Evolutionary conservation across 1,140 invertebrate species (phyloP).

Genomic region (Drosophila cardini): DNA sequence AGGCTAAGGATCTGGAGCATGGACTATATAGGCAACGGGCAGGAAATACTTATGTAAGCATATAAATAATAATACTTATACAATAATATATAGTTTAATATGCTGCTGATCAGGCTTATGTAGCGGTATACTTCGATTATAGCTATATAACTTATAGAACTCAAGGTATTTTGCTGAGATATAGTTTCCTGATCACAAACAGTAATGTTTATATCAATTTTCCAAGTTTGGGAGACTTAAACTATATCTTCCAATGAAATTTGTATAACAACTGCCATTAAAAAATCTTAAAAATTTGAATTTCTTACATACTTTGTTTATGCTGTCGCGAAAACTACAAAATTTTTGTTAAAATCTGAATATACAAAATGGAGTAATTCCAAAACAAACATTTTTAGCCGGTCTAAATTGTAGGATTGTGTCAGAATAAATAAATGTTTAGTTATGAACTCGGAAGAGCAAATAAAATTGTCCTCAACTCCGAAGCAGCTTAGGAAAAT

Average conservation of each 20-base stretch:
- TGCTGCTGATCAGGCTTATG: too few species aligned
- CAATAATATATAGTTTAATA: too few species aligned
- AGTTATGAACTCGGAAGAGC: constrained; percentile 30
- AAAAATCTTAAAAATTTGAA: not conserved
- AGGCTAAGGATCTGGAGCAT: not conserved
- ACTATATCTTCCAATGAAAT: too few species aligned
- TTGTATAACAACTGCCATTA: not conserved
- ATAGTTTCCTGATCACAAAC: too few species aligned
- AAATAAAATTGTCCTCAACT: not conserved
- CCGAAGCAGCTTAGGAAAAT: not conserved
- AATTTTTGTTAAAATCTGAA: not conserved
- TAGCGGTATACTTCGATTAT: too few species aligned
- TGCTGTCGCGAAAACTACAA: not conserved
- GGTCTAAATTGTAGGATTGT: not conserved
- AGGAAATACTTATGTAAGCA: not conserved
- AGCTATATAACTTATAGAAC: too few species aligned
- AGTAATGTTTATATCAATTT: too few species aligned
- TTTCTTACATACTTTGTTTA: not conserved
- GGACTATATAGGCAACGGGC: too few species aligned
- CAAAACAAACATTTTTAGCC: not conserved
- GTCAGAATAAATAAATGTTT: constrained; percentile 4
- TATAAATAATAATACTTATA: not conserved
- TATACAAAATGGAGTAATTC: not conserved
- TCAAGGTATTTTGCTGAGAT: too few species aligned
- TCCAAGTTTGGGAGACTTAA: too few species aligned